Evolutionary conservation across 2,797 vertebrate species (phyloP), one percentile per base, ranked within the genome.

Genomic region (Onychomys arenicola): DNA sequence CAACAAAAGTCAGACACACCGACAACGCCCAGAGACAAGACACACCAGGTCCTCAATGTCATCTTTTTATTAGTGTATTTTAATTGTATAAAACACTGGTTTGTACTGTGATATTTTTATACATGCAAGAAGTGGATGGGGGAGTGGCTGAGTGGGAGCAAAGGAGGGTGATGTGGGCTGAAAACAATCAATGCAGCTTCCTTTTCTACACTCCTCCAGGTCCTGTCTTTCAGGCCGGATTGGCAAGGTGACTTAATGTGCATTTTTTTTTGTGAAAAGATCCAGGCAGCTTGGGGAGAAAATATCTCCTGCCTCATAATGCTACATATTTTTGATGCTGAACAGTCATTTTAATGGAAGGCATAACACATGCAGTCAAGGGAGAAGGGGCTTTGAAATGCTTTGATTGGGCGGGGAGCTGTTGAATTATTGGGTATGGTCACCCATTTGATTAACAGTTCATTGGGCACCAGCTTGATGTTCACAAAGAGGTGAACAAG

Each of bases 371-470:
- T 80, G 81, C 63, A 25, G 16, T 40, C 43, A 3, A 32, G 29
- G 10, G 7, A 25, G 23, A 6, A 55, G 21, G n/a, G 59, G 3
- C 32, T 94, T 75, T 37, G 49, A 85, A 88, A 76, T 95, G 63
- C 25, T 75, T 90, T 75, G 71, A 52, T 37, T 94, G n/a, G 40
- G 34, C 16, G 84, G 19, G 46, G 57, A 82, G 67, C 14, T 77
- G 27, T 88, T 90, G 61, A 34, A 77, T 78, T 91, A 69, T 89
- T 69, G 93, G 10, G 12, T 49, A 19, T 23, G 52, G 25, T 29
- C 65, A 61, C 37, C 90, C 29, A 89, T 93, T 96, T 75, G 55
- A 12, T 81, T 65, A 84, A 61, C 11, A 55, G 67, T 85, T 75
- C 63, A 77, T 8, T 55, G 32, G 46, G 37, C 52, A 77, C 34